Base-by-base conservation (phyloP, 2,113 vertebrate genomes). In the Uria aalge region DNA sequence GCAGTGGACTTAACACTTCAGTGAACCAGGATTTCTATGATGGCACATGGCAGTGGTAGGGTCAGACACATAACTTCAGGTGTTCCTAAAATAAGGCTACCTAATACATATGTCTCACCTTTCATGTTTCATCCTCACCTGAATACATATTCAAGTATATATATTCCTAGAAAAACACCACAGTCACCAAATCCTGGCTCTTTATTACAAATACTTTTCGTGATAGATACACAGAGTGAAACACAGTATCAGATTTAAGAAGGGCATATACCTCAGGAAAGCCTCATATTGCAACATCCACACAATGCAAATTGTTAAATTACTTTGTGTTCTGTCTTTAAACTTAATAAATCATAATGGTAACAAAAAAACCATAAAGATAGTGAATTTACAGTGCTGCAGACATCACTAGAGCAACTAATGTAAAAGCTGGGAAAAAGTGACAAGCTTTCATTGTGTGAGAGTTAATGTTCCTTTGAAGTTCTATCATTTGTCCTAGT, bases 1-100 rank as follows among this genome's bases (percentile, higher is more conserved):
- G 88, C 75, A 94, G 32, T 52, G 68, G 79, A 93, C 16, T 96
- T 96, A 86, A 93, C 86, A 88, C 82, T 93, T 94, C 40, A 71
- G 48, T 64, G 45, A 91, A 96, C 60, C n/a, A 80, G 38, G 20
- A 41, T 67, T 94, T 81, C 40, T 90, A 0, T 64, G 47, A 72
- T 27, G 24, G 69, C 15, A 67, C 7, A 43, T 41, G 40, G 56
- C 38, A 81, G 7, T 74, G 52, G 15, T 63, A n/a, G 41, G 41
- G 8, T 55, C 38, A 78, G 53, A 36, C 23, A 53, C 2, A 20
- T 15, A 88, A 79, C 26, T 59, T 94, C 34, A 84, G 15, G 23
- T 48, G 71, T 66, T 80, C 34, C 7, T 13, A 84, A 81, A 77
- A 60, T 71, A 90, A 78, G 23, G 18, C 3, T 50, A 67, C 8